Evolutionary conservation across 2,888 invertebrate species (phyloP).

Genomic region (Drosophila peninsularis): DNA sequence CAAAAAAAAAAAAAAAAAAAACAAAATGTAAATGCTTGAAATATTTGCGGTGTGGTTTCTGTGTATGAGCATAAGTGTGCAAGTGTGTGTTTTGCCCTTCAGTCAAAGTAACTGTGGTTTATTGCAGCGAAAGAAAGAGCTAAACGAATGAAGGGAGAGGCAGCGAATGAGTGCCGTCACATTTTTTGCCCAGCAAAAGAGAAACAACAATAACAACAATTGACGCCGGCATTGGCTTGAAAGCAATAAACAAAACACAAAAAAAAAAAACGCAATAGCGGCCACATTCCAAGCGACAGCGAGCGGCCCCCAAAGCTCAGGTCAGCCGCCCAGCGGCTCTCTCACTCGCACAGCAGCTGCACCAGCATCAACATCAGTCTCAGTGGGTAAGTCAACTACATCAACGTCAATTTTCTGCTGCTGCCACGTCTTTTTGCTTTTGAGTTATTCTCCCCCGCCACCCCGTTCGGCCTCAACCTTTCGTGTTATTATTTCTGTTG

Average conservation of each 20-base stretch:
- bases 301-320: slow-evolving; percentile 54
- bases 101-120: slow-evolving; percentile 58
- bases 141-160: slow-evolving; percentile 45
- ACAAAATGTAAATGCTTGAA: slow-evolving; percentile 49
- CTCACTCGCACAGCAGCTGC: slow-evolving; percentile 25
- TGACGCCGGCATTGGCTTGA: slow-evolving; percentile 48
- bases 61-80: not conserved
- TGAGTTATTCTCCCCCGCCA: slow-evolving; percentile 22
- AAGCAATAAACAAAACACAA: slow-evolving; percentile 23
- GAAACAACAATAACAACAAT: slow-evolving; percentile 34
- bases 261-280: slow-evolving; percentile 15
- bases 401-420: slow-evolving; percentile 52
- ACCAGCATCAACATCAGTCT: slow-evolving; percentile 20
- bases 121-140: slow-evolving; percentile 51
- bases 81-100: slow-evolving; percentile 48
- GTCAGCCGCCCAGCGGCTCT: slow-evolving; percentile 47
- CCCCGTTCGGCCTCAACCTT: not conserved
- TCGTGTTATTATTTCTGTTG: slow-evolving; percentile 24
- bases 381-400: slow-evolving; percentile 62
- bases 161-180: slow-evolving; percentile 45
- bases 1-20: slow-evolving; percentile 45
- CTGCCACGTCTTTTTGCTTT: slow-evolving; percentile 39
- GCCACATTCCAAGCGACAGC: slow-evolving; percentile 55
- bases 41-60: slow-evolving; percentile 32
- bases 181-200: slow-evolving; percentile 37